A percentile compares a stretch with the other conserved stretches of the same genome.
phyloP scores from a whole-genome alignment of 2,113 vertebrate species.

The Lepisosteus oculatus region DNA sequence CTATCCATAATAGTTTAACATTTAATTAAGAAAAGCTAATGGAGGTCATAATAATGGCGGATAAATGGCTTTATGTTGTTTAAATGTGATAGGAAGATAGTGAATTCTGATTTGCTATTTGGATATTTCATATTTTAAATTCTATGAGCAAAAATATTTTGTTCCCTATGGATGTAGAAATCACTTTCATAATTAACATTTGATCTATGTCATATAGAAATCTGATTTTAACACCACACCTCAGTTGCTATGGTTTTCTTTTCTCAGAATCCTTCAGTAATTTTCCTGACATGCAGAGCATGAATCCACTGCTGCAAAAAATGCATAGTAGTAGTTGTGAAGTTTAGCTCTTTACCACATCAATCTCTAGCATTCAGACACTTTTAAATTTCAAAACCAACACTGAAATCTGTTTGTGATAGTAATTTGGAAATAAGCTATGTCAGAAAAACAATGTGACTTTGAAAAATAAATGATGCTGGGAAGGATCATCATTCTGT shows the following conservation, averaged over 20 bases:
- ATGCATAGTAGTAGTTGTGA: constrained; percentile 47
- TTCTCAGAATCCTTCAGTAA: constrained; percentile 40
- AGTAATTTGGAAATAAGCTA: constrained; percentile 35
- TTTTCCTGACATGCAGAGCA: constrained; percentile 42
- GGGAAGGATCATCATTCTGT: constrained; percentile 48
- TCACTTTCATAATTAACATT: constrained; percentile 39
- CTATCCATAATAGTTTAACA: constrained; percentile 72
- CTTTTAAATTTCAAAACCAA: constrained; percentile 49
- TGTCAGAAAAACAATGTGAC: constrained; percentile 43
- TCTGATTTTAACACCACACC: constrained; percentile 45
- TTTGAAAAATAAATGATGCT: constrained; percentile 48
- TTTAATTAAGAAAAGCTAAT: constrained; percentile 80
- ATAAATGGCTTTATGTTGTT: constrained; percentile 52
- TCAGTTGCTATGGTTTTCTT: constrained; percentile 52
- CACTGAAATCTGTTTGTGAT: background rate
- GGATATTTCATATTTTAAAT: constrained; percentile 70
- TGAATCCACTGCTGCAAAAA: constrained; percentile 35
- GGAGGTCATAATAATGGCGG: constrained; percentile 69
- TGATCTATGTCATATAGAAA: constrained; percentile 45
- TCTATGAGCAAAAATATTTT: constrained; percentile 53
- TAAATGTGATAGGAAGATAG: constrained; percentile 45
- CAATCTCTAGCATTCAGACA: constrained; percentile 43
- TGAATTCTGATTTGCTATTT: constrained; percentile 55
- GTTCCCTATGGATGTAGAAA: constrained; percentile 37
- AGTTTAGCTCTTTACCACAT: constrained; percentile 43